A percentile compares a stretch with the other conserved stretches of the same genome.
phyloP scores from a whole-genome alignment of 2,888 invertebrate genomes.

The Alentia gelatinosa region DNA sequence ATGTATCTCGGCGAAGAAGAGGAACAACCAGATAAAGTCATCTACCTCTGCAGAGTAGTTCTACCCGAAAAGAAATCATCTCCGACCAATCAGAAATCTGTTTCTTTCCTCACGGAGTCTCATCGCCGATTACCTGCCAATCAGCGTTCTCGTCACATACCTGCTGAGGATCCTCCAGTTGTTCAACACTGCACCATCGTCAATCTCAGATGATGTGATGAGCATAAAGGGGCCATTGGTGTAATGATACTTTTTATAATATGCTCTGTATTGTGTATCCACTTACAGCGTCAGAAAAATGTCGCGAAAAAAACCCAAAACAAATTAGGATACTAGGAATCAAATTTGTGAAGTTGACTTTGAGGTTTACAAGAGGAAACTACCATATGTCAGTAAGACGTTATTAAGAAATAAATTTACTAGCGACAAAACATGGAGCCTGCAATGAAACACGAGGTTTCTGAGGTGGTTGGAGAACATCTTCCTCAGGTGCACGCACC shows the following conservation, averaged over 20 bases:
- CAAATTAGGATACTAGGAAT: too few species aligned
- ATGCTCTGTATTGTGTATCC: too few species aligned
- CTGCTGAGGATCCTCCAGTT: not conserved
- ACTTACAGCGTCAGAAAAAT: too few species aligned
- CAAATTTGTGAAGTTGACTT: too few species aligned
- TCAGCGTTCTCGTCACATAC: not conserved
- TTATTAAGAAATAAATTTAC: too few species aligned
- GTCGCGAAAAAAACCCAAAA: too few species aligned
- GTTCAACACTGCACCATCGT: not conserved
- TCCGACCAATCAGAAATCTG: constrained; percentile 11
- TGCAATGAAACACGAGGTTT: not conserved
- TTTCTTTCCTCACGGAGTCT: not conserved
- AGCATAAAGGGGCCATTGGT: too few species aligned
- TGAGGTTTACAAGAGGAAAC: too few species aligned
- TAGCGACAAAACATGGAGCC: not conserved
- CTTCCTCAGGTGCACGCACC: not conserved
- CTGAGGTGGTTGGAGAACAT: not conserved
- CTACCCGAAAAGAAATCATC: not conserved
- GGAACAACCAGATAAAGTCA: not conserved
- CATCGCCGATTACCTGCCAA: not conserved
- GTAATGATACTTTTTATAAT: too few species aligned
- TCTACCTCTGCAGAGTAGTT: not conserved
- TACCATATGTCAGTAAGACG: too few species aligned
- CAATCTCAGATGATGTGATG: not conserved
- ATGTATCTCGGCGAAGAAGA: not conserved